Base-by-base conservation (phyloP, 2,888 invertebrate genomes). In the Autographa pulchrina region DNA sequence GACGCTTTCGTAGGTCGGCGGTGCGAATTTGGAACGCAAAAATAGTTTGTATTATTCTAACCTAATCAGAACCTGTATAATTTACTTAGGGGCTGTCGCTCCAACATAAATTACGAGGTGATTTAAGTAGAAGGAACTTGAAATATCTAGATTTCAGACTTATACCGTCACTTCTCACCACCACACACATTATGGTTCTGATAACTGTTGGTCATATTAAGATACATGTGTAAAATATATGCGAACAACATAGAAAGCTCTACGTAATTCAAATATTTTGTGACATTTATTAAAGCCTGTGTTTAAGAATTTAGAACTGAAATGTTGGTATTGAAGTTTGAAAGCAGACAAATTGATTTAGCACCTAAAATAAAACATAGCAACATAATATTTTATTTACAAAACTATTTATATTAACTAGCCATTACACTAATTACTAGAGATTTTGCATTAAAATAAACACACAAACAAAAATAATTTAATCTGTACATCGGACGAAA, bases 51-150 rank as follows among this genome's bases (percentile, higher is more conserved):
- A 84, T 87, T 86, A 91, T 93, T 94, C 95, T 95, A 94, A 94
- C 95, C 94, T 95, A 96, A 96, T 96, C 96, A 96, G 95, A 96
- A 96, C 96, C 96, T 94, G 95, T 95, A 92, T 94, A 96, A 96
- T 96, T 96, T 96, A 96, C 96, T 94, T 86, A 93, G 92, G 92
- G 89, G 83, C 89, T 84, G 62, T 52, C 81, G 89, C 83, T 90
- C 93, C 93, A 92, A 92, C 85, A 94, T 96, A 96, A 96, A 96
- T 96, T 94, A 95, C 92, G 96, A 95, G 96, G 96, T 96, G 96
- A 96, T 96, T 96, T 92, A 91, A 95, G 95, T 93, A 95, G 95
- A 95, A 96, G 94, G 93, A 94, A 92, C 91, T 86, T 90, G 88
- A 88, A 88, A 89, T 88, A 88, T 85, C 84, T 87, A 90, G 91